phyloP scores from a whole-genome alignment of 2,113 vertebrate species.

The Hemiprocne comata region DNA sequence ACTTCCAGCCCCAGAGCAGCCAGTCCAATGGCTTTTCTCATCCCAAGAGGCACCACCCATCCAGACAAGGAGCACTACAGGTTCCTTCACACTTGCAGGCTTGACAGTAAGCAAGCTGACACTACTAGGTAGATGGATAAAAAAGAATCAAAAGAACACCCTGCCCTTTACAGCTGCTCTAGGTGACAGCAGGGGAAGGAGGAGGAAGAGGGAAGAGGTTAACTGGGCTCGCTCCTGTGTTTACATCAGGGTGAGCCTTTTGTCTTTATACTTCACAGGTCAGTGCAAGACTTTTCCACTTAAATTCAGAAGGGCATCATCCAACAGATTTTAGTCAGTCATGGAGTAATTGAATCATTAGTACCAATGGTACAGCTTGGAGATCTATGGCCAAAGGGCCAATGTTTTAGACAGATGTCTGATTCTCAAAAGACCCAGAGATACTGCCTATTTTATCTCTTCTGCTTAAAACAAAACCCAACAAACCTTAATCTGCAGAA shows the following conservation, averaged over 20 bases:
- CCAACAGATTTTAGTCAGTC: background rate
- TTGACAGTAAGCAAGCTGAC: slow-evolving; percentile 44
- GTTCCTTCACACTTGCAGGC: background rate
- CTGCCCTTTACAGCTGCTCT: background rate
- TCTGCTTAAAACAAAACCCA: background rate
- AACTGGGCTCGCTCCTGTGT: background rate
- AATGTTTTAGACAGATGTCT: background rate
- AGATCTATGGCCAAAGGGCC: background rate
- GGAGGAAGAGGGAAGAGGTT: background rate
- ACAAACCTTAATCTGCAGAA: background rate
- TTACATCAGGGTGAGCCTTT: slow-evolving; percentile 3
- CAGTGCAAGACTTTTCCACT: background rate
- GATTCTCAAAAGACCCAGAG: background rate
- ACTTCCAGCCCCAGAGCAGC: background rate
- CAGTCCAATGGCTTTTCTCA: background rate
- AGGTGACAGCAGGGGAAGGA: background rate
- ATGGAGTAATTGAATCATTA: background rate
- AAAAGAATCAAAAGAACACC: slow-evolving; percentile 21
- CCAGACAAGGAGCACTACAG: background rate
- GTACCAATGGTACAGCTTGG: background rate
- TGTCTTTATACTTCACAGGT: background rate
- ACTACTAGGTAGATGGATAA: background rate
- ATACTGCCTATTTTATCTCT: background rate
- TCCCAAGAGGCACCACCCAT: background rate
- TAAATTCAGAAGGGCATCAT: background rate